These are phyloP conservation scores for Microcebus murinus DNA, from an alignment of 2,113 vertebrate genomes.

Conservation along the genomic window DNA sequence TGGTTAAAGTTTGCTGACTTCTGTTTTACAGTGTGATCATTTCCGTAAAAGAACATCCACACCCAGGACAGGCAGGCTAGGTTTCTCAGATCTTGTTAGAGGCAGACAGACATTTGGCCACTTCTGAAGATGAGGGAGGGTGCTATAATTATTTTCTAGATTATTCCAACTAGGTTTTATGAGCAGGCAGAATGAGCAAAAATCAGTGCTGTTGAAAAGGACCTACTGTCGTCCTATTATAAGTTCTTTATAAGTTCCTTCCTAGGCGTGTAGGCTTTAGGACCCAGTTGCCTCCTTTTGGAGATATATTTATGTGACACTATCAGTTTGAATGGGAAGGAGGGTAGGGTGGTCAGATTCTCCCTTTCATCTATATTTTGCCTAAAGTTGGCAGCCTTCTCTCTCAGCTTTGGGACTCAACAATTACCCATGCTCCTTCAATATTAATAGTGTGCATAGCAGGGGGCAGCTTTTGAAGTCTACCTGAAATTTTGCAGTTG, in stretches of 20 bases:
- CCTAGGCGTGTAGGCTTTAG: not conserved
- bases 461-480: slow-evolving; percentile 68
- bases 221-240: too few species aligned
- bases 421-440: slow-evolving; percentile 37
- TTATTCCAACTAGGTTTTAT: not conserved
- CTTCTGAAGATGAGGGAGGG: not conserved
- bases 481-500: slow-evolving; percentile 52
- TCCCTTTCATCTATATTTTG: slow-evolving; percentile 69
- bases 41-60: not conserved
- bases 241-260: not conserved
- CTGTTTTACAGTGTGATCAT: not conserved
- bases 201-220: not conserved
- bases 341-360: slow-evolving; percentile 26
- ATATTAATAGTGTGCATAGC: slow-evolving; percentile 64
- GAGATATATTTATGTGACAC: not conserved
- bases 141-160: not conserved
- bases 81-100: not conserved
- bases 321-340: slow-evolving; percentile 20
- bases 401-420: not conserved
- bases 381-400: slow-evolving; percentile 43
- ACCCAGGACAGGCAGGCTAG: not conserved
- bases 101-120: not conserved
- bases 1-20: not conserved
- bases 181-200: not conserved
- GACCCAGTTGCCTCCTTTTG: not conserved